Evolutionary conservation across 2,888 invertebrate species (phyloP).

Genomic region (Heliconius cydno): DNA sequence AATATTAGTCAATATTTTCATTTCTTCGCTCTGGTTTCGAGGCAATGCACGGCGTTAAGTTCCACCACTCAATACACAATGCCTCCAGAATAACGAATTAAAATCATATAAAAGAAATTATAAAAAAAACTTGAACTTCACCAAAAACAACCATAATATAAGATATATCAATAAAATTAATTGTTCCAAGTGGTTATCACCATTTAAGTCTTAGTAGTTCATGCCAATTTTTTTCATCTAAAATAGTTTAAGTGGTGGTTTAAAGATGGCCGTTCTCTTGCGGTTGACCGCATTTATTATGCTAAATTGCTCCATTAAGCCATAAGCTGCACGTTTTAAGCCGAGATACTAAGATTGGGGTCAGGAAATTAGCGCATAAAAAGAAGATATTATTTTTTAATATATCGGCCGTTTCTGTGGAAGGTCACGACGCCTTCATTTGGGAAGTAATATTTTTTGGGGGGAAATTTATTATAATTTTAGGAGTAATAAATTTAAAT

Average conservation of each 20-base stretch:
- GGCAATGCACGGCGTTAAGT: no score
- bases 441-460: background rate
- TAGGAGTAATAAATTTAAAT: background rate
- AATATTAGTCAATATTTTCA: background rate
- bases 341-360: conserved; percentile 49
- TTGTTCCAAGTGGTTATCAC: conserved; percentile 7
- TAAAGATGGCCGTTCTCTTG: conserved; percentile 47
- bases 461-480: background rate
- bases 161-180: conserved; percentile 11
- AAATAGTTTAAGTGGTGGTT: conserved; percentile 40
- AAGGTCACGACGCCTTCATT: conserved; percentile 8
- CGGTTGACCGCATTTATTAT: conserved; percentile 64
- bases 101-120: background rate
- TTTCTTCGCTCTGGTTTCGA: no score
- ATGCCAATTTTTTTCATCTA: conserved; percentile 31
- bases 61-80: no score
- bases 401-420: conserved; percentile 30
- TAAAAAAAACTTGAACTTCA: background rate
- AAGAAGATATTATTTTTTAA: conserved; percentile 37
- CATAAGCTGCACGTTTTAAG: conserved; percentile 59
- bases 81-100: no score
- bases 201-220: conserved; percentile 23
- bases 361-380: conserved; percentile 45
- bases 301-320: conserved; percentile 71
- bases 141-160: no score